Conservation (phyloP, 2,113 vertebrate species). For the Physeter macrocephalus region DNA sequence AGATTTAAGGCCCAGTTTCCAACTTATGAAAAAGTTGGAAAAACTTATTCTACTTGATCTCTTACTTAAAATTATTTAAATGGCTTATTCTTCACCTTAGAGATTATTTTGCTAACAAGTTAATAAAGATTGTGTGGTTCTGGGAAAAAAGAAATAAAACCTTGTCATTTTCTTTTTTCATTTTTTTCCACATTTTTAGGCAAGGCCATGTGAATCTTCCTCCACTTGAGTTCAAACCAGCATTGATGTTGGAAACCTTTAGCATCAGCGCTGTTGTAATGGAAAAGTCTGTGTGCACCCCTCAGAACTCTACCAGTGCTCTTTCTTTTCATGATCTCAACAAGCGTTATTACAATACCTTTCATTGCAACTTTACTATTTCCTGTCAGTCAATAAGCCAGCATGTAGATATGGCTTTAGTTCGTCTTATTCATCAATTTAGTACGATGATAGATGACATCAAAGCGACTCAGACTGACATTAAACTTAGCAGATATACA, state of each 20-base stretch:
- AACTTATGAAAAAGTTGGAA: neutral
- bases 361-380: slow-evolving; percentile 96
- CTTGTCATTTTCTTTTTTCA: neutral
- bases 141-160: neutral
- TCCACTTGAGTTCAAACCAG: slow-evolving; percentile 95
- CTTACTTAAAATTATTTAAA: neutral
- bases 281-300: slow-evolving; percentile 91
- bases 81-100: neutral
- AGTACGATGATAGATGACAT: slow-evolving; percentile 99
- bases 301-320: slow-evolving; percentile 86
- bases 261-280: slow-evolving; percentile 95
- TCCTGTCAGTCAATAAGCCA: slow-evolving; percentile 99
- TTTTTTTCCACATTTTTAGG: slow-evolving; percentile 74
- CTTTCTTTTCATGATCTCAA: slow-evolving; percentile 96
- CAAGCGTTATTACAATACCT: slow-evolving; percentile 94
- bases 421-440: slow-evolving; percentile 98
- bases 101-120: neutral
- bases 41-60: neutral
- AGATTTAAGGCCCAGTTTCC: neutral
- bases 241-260: slow-evolving; percentile 97
- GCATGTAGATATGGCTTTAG: slow-evolving; percentile 97
- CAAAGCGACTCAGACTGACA: slow-evolving; percentile 98
- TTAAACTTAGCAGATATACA: slow-evolving; percentile 97
- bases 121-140: neutral
- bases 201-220: slow-evolving; percentile 93